Evolutionary conservation across 1,140 invertebrate genomes (phyloP), one percentile per base, ranked within the genome.

Genomic region (Tetraneura akinire): DNA sequence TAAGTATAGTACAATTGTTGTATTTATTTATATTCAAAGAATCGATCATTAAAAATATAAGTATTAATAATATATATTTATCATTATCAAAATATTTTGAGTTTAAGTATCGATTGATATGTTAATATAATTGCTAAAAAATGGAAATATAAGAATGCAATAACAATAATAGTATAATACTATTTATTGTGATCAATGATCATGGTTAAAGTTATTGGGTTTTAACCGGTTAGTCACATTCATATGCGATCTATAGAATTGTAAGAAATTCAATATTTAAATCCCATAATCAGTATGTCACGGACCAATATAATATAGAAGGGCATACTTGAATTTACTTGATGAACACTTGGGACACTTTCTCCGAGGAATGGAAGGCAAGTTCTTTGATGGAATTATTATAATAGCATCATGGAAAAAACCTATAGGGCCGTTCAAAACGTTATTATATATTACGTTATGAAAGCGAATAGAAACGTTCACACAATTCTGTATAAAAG

Each of bases 391-490:
- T 49, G 47, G 16, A 71, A 71, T 71, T 49, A 23, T 51, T 71
- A 71, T 71, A 71, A 51, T 51, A 71, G 9, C 45, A 29, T 47
- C 32, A 37, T 37, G 32, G 16, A n/a, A 51, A 71, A 68, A 51
- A 71, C 26, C 47, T 71, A 51, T 51, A 51, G 68, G 68, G 47
- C 47, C 47, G 66, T 70, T 42, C 66, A 70, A 70, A 70, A 71
- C 45, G 26, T 71, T 71, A 71, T 71, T 71, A 71, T 49, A 16
- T 51, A 32, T 51, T 49, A 71, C 26, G 45, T 21, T 47, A 26
- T 70, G 66, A 70, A 70, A 70, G 66, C 21, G 16, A 70, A 49
- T 49, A 70, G 66, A 70, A 70, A 70, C 45, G 66, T 47, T 49
- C 45, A 29, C 21, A 26, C 37, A 70, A 70, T 70, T 45, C 8